Evolutionary conservation across 1,140 invertebrate genomes (phyloP).

Genomic region (Caenorhabditis inopinata): DNA sequence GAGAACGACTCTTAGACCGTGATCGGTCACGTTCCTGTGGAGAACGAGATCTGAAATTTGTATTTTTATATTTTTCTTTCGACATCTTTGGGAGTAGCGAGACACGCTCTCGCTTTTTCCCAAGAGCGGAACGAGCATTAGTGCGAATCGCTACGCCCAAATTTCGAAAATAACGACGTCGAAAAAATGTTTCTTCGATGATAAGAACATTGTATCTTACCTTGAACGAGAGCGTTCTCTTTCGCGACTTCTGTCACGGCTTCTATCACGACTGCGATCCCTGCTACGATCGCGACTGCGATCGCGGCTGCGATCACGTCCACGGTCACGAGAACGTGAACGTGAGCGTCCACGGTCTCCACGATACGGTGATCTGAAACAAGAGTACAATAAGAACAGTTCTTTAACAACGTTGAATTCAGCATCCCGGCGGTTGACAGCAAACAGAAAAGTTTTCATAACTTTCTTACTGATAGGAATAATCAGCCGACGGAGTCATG

Average conservation of each 20-base stretch:
- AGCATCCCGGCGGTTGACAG: not conserved
- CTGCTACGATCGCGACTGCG: constrained; percentile 13
- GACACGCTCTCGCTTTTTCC: no score
- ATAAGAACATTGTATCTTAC: no score
- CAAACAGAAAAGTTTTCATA: not conserved
- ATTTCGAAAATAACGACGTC: not conserved
- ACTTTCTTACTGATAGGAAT: constrained; percentile 20
- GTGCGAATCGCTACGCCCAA: no score
- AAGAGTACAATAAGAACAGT: not conserved
- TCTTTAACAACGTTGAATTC: not conserved
- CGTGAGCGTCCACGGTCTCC: constrained; percentile 35
- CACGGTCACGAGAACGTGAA: constrained; percentile 42
- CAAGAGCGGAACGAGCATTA: no score
- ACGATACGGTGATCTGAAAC: constrained; percentile 13
- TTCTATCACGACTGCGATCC: constrained; percentile 15
- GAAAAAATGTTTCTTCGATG: no score
- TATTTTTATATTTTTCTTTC: no score
- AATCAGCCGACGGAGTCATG: not conserved
- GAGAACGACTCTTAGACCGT: constrained; percentile 6
- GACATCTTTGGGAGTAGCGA: no score
- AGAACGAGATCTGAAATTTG: not conserved
- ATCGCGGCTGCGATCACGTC: constrained; percentile 26
- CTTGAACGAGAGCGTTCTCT: constrained; percentile 19
- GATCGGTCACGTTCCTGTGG: constrained; percentile 35
- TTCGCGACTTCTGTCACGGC: constrained; percentile 14